A percentile compares a stretch with the other conserved stretches of the same genome.
phyloP scores from a whole-genome alignment of 92 coral and sea anemone species.

The Zoanthus gigantus region DNA sequence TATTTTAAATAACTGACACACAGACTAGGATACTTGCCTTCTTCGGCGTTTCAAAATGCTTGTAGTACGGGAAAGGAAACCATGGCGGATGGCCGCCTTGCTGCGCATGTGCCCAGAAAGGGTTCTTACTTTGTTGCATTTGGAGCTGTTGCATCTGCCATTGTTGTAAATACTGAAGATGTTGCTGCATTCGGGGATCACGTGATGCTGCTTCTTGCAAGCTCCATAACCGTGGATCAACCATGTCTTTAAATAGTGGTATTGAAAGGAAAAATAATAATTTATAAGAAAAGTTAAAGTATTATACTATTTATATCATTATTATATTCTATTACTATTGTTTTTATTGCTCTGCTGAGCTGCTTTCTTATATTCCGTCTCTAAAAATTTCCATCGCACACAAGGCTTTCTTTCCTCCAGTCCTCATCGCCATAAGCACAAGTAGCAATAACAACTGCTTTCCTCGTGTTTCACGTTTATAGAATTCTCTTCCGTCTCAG shows the following conservation, averaged over 20 bases:
- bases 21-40: neutral
- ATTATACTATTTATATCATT: no score
- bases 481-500: no score
- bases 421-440: no score
- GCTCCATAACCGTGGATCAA: slow-evolving; percentile 35
- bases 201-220: slow-evolving; percentile 38
- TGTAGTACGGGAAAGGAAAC: slow-evolving; percentile 32
- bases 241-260: slow-evolving; percentile 2
- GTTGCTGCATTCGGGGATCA: slow-evolving; percentile 83
- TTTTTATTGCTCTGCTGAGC: no score
- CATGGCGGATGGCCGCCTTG: slow-evolving; percentile 43
- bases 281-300: neutral
- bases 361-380: no score
- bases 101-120: slow-evolving; percentile 40
- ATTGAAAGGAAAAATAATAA: neutral
- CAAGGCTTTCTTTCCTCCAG: no score
- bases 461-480: no score
- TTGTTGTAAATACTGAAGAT: slow-evolving; percentile 69
- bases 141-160: slow-evolving; percentile 73
- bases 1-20: no score
- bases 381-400: no score
- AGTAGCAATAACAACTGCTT: no score
- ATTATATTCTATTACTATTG: neutral
- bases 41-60: slow-evolving; percentile 36
- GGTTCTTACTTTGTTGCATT: slow-evolving; percentile 59